phyloP scores from a whole-genome alignment of 1,140 invertebrate species.

The Euwallacea similis region DNA sequence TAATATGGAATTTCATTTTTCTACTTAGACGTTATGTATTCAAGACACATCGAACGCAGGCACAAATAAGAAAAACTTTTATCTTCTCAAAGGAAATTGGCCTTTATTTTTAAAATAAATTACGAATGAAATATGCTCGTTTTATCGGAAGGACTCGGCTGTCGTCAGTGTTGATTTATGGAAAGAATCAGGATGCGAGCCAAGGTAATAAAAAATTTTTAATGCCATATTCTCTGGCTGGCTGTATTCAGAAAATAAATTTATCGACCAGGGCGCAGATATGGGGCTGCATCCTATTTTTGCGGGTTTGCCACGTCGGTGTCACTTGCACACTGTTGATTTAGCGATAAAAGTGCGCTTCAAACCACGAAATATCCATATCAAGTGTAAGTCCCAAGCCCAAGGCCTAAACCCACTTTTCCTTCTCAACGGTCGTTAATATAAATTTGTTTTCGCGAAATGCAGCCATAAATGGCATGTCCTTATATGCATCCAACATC shows the following conservation, averaged over 20 bases:
- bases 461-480: conserved; percentile 13
- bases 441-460: conserved; percentile 4
- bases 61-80: conserved; percentile 37
- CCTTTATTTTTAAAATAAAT: conserved; percentile 37
- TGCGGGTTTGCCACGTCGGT: conserved; percentile 18
- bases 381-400: neutral
- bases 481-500: conserved; percentile 9
- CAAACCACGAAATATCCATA: neutral
- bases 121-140: conserved; percentile 35
- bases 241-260: conserved; percentile 44
- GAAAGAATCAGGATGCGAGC: conserved; percentile 24
- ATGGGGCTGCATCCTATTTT: conserved; percentile 40
- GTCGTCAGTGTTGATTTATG: conserved; percentile 41
- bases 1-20: conserved; percentile 26
- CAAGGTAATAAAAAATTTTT: conserved; percentile 41
- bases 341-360: neutral
- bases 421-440: neutral
- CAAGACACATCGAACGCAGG: conserved; percentile 15
- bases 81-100: conserved; percentile 30
- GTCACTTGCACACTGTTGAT: conserved; percentile 19
- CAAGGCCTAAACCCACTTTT: neutral
- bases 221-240: conserved; percentile 42
- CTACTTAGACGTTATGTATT: conserved; percentile 19
- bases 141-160: conserved; percentile 40
- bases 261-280: conserved; percentile 37